phyloP scores from a whole-genome alignment of 2,888 invertebrate genomes.

The Trichopoda pennipes region DNA sequence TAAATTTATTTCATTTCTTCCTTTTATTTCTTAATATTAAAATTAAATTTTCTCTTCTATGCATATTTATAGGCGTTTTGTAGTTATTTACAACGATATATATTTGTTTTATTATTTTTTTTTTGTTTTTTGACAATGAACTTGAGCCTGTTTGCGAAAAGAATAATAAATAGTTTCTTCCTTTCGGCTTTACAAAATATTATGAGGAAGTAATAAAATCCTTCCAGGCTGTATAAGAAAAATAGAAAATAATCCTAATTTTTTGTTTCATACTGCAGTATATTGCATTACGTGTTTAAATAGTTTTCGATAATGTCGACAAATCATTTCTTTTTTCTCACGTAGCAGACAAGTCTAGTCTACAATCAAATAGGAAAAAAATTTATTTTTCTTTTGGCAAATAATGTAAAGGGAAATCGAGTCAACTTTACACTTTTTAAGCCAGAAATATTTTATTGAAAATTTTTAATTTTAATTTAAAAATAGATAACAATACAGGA shows the following conservation, averaged over 20 bases:
- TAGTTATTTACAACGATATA: not conserved
- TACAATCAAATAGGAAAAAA: not conserved
- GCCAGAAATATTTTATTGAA: conserved; percentile 6
- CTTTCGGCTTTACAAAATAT: not conserved
- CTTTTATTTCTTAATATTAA: conserved; percentile 64
- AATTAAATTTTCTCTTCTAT: conserved; percentile 16
- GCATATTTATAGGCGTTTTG: conserved; percentile 20
- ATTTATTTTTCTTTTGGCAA: conserved; percentile 8
- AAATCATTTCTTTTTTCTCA: conserved; percentile 52
- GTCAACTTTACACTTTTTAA: conserved; percentile 10
- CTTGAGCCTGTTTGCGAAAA: conserved; percentile 71
- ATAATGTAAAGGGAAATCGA: not conserved
- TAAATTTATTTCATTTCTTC: not conserved
- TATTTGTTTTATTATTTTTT: conserved; percentile 17
- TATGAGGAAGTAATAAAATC: not conserved
- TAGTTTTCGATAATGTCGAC: conserved; percentile 59
- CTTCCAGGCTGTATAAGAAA: not conserved
- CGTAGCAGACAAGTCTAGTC: conserved; percentile 65
- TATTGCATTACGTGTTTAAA: conserved; percentile 62
- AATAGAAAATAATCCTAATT: conserved; percentile 56
- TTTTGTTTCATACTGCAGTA: conserved; percentile 59
- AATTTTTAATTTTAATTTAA: not conserved
- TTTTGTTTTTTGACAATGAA: conserved; percentile 75
- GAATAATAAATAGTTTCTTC: conserved; percentile 41
- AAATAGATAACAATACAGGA: not conserved